Evolutionary conservation across 1,140 invertebrate species (phyloP).

Genomic region (Diorhabda elongata): DNA sequence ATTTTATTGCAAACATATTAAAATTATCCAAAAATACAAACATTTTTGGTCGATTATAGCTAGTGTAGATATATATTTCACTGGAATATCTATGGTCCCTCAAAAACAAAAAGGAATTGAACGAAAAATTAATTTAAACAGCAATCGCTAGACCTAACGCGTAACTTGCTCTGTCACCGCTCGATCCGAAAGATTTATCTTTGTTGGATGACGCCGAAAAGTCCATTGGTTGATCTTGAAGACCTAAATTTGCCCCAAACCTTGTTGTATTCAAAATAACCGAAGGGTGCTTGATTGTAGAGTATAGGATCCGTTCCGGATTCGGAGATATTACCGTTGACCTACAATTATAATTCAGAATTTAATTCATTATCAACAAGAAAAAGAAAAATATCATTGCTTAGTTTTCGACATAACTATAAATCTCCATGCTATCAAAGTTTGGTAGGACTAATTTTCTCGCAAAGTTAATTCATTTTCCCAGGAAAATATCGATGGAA

Average conservation of each 20-base stretch:
- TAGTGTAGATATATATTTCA: too few relatives aligned
- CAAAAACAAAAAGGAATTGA: background rate
- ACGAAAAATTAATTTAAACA: constrained; percentile 25
- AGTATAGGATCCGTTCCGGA: constrained; percentile 50
- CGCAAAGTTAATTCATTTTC: too few relatives aligned
- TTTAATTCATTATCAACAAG: too few relatives aligned
- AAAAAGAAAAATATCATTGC: too few relatives aligned
- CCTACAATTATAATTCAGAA: background rate
- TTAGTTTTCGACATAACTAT: too few relatives aligned
- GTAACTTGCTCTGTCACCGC: constrained; percentile 18
- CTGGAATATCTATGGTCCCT: constrained; percentile 22
- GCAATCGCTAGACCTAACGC: constrained; percentile 38
- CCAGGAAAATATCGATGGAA: too few relatives aligned
- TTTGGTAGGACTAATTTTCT: too few relatives aligned
- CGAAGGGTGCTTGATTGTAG: constrained; percentile 43
- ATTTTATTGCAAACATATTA: too few relatives aligned
- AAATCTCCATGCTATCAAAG: too few relatives aligned
- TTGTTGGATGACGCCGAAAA: constrained; percentile 45
- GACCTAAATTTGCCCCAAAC: constrained; percentile 22
- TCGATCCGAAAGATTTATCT: constrained; percentile 21
- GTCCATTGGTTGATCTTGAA: constrained; percentile 53
- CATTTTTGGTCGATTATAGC: too few relatives aligned
- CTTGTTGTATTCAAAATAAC: constrained; percentile 38
- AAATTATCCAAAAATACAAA: too few relatives aligned
- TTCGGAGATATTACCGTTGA: constrained; percentile 57